phyloP scores from a whole-genome alignment of 1,140 invertebrate species.

The Thaumetopoea pityocampa region DNA sequence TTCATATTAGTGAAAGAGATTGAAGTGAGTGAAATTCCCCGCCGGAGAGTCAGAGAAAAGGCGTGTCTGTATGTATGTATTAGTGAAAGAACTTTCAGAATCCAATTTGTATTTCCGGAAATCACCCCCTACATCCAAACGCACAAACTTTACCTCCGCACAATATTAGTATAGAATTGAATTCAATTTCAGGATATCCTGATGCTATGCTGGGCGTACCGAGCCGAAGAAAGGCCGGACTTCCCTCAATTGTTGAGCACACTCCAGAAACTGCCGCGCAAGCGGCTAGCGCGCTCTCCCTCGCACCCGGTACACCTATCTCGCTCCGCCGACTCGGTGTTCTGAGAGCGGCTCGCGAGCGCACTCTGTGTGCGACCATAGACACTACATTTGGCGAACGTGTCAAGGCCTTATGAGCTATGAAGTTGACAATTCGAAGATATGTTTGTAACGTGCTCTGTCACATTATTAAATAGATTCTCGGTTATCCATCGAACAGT shows the following conservation, averaged over 20 bases:
- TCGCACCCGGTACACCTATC: slow-evolving; percentile 97
- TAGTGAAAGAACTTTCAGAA: too few species aligned
- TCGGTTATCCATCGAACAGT: too few species aligned
- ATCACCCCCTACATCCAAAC: background rate
- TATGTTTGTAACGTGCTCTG: too few species aligned
- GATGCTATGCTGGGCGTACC: slow-evolving; percentile 97
- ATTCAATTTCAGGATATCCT: slow-evolving; percentile 89
- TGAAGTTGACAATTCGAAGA: too few species aligned
- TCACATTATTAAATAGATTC: too few species aligned
- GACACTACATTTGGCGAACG: background rate
- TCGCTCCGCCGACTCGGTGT: slow-evolving; percentile 93
- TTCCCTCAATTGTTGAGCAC: slow-evolving; percentile 90
- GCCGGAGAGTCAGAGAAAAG: too few species aligned
- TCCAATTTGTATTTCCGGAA: too few species aligned
- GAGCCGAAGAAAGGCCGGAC: slow-evolving; percentile 89
- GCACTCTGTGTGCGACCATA: slow-evolving; percentile 25
- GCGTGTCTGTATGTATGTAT: too few species aligned
- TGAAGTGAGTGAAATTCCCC: too few species aligned
- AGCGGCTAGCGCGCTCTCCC: slow-evolving; percentile 95
- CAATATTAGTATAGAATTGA: slow-evolving; percentile 2
- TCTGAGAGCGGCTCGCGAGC: slow-evolving; percentile 75
- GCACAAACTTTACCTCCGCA: background rate
- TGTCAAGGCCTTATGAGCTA: background rate
- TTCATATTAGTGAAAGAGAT: too few species aligned
- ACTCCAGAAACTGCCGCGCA: slow-evolving; percentile 94